Evolutionary conservation across 2,888 invertebrate genomes (phyloP).

Genomic region (Eucera pruinosa): DNA sequence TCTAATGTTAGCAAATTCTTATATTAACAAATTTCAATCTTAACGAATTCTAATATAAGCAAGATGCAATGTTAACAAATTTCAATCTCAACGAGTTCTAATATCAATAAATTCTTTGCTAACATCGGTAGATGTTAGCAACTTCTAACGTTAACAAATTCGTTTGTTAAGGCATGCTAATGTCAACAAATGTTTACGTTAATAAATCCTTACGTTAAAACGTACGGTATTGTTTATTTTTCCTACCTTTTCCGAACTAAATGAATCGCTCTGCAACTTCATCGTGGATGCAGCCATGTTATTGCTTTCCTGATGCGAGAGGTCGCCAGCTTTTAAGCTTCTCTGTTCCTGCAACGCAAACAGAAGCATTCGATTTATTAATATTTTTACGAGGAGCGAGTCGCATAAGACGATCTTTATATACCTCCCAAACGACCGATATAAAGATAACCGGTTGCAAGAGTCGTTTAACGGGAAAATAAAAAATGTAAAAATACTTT

Average conservation of each 20-base stretch:
- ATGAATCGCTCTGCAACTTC: slow-evolving; percentile 93
- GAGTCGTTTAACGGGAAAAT: not conserved
- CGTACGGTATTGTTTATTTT: no score
- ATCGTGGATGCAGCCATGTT: slow-evolving; percentile 93
- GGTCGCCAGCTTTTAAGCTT: slow-evolving; percentile 92
- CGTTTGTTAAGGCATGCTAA: no score
- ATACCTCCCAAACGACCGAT: not conserved
- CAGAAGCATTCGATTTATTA: slow-evolving; percentile 6
- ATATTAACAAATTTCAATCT: no score
- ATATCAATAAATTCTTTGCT: no score
- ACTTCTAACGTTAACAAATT: no score
- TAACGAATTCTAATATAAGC: no score
- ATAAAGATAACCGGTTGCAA: not conserved
- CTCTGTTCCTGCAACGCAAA: slow-evolving; percentile 90
- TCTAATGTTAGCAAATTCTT: no score
- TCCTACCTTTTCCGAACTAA: slow-evolving; percentile 91
- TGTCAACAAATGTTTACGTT: no score
- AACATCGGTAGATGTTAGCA: no score
- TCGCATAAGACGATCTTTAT: not conserved
- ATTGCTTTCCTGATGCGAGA: slow-evolving; percentile 93
- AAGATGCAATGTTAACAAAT: no score
- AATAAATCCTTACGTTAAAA: no score
- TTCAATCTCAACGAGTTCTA: no score
- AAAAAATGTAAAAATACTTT: not conserved
- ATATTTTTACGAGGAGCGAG: not conserved